Percentiles rank a stretch among this genome's conserved stretches.
Conservation (phyloP, 2,888 invertebrate species). For the Mythimna lalbum region DNA sequence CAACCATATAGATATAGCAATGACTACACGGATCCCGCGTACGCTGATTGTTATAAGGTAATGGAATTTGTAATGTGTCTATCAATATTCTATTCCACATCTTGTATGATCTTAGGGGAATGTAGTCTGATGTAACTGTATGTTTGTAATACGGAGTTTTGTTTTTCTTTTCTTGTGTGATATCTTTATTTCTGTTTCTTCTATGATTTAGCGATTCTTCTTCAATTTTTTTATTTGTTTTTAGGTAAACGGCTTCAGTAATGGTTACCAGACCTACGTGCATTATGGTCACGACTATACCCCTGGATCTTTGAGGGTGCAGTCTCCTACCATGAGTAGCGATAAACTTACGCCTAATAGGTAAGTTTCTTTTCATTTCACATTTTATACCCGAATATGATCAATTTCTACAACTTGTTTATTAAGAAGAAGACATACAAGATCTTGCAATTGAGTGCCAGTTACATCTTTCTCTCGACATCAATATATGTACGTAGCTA, state of each 20-base stretch:
- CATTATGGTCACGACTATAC: conserved; percentile 97
- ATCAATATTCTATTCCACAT: conserved; percentile 63
- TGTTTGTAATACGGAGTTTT: not conserved
- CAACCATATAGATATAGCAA: conserved; percentile 92
- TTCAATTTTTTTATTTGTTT: conserved; percentile 28
- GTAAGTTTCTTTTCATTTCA: conserved; percentile 67
- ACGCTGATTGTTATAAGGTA: conserved; percentile 94
- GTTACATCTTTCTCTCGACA: too few species aligned
- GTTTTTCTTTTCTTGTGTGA: not conserved
- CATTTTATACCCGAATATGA: too few species aligned
- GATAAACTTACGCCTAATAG: conserved; percentile 87
- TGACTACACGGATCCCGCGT: conserved; percentile 95
- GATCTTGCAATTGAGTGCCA: too few species aligned
- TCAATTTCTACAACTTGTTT: too few species aligned
- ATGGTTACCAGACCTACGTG: conserved; percentile 96
- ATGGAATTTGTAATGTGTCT: conserved; percentile 59
- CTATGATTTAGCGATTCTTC: not conserved
- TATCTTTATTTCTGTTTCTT: not conserved
- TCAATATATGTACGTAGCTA: too few species aligned
- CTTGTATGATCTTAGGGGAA: conserved; percentile 40
- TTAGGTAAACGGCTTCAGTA: conserved; percentile 95
- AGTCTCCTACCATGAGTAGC: conserved; percentile 87
- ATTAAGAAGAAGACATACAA: too few species aligned
- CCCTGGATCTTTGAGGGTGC: conserved; percentile 93
- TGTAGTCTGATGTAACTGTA: conserved; percentile 17